These are phyloP conservation scores for Caenorhabditis auriculariae DNA, from an alignment of 2,888 invertebrate species.

Conservation along the genomic window DNA sequence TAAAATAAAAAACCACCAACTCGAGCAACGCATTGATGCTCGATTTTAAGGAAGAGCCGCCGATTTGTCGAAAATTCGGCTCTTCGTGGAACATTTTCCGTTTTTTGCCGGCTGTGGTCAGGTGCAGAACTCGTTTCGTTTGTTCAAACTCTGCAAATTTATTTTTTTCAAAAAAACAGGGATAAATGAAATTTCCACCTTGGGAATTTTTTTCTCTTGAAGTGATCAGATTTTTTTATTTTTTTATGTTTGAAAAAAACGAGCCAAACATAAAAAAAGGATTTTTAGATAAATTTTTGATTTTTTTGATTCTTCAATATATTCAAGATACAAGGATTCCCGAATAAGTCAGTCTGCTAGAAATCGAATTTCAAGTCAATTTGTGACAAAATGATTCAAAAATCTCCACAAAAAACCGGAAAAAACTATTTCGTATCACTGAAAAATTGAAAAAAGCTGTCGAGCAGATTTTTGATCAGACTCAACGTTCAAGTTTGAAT, in stretches of 20 bases:
- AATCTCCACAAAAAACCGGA: too few species aligned
- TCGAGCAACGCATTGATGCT: conserved; percentile 41
- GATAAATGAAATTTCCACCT: background rate
- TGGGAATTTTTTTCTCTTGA: background rate
- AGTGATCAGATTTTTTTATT: background rate
- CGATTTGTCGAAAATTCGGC: conserved; percentile 40
- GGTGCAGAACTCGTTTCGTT: conserved; percentile 14
- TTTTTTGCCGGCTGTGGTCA: too few species aligned
- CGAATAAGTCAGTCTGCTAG: too few species aligned
- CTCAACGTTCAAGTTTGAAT: too few species aligned
- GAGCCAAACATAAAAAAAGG: background rate
- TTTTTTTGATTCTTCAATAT: too few species aligned
- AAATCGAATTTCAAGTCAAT: too few species aligned
- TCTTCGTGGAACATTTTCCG: too few species aligned
- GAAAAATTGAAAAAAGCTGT: too few species aligned
- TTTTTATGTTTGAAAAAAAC: background rate
- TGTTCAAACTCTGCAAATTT: conserved; percentile 17
- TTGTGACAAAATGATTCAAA: too few species aligned
- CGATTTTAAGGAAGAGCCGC: conserved; percentile 35
- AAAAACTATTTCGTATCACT: too few species aligned
- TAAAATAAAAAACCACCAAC: conserved; percentile 18
- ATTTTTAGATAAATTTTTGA: background rate
- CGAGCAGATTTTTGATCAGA: too few species aligned
- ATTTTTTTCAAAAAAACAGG: background rate
- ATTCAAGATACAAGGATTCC: too few species aligned